phyloP scores from a whole-genome alignment of 2,113 vertebrate species.

The Gobiocypris rarus region DNA sequence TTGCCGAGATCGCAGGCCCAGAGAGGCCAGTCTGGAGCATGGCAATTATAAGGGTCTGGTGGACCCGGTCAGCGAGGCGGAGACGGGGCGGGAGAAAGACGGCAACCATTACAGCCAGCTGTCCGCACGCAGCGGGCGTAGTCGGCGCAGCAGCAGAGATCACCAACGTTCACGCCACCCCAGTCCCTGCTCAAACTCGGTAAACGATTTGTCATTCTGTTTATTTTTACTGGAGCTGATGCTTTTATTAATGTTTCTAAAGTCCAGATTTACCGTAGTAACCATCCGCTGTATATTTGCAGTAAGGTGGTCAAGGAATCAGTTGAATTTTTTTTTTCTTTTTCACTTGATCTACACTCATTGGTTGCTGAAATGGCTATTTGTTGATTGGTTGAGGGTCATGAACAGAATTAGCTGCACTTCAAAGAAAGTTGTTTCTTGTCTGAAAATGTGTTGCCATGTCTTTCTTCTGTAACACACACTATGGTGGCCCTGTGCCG shows the following conservation, averaged over 20 bases:
- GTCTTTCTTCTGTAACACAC: conserved; percentile 93
- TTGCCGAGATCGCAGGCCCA: conserved; percentile 72
- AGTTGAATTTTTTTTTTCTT: not conserved
- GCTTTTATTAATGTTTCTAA: not conserved
- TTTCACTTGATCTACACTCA: conserved; percentile 10
- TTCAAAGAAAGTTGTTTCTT: conserved; percentile 74
- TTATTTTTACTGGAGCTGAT: not conserved
- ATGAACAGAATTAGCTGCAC: conserved; percentile 30
- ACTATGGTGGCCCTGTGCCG: conserved; percentile 88
- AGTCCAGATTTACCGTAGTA: conserved; percentile 12
- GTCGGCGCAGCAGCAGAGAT: conserved; percentile 72
- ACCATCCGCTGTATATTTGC: not conserved
- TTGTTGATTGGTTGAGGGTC: conserved; percentile 63
- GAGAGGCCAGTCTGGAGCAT: conserved; percentile 73
- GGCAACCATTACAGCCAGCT: conserved; percentile 83
- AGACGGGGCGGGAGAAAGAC: conserved; percentile 75
- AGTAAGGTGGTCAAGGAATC: not conserved
- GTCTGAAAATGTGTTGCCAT: conserved; percentile 94
- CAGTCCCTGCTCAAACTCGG: conserved; percentile 78
- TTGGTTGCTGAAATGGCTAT: conserved; percentile 26
- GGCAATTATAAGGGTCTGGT: conserved; percentile 51
- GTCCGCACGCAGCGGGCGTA: conserved; percentile 68
- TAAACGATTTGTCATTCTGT: conserved; percentile 61
- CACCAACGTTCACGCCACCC: conserved; percentile 69
- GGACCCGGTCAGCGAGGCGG: conserved; percentile 54